Percentiles rank a stretch among this genome's conserved stretches.
Conservation (phyloP, 2,797 vertebrate genomes). For the Sebastiscus tertius region DNA sequence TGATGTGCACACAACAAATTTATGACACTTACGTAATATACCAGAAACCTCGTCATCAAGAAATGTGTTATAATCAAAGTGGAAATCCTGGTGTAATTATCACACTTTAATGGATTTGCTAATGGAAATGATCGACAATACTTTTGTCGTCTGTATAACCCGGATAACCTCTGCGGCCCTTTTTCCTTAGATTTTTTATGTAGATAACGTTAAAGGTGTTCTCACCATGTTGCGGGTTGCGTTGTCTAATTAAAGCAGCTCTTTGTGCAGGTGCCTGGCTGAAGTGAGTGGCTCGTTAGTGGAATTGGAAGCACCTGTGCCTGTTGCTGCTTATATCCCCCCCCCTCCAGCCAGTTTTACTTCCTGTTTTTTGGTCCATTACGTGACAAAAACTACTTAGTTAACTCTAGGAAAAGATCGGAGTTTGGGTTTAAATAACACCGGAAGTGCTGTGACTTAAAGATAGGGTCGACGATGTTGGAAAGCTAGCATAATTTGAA, state of each 20-base stretch:
- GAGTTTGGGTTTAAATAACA: rapidly evolving
- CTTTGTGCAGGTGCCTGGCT: conserved; percentile 17
- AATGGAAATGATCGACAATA: not conserved
- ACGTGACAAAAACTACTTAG: too few relatives aligned
- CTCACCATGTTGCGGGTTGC: not conserved
- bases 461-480: too few relatives aligned
- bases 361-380: too few relatives aligned
- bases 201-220: not conserved
- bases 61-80: not conserved
- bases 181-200: not conserved
- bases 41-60: not conserved
- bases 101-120: not conserved
- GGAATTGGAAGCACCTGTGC: conserved; percentile 26
- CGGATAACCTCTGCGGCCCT: not conserved
- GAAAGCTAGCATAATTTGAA: too few relatives aligned
- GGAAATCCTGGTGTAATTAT: not conserved
- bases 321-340: not conserved
- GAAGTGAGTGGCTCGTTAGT: conserved; percentile 11
- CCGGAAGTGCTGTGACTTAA: too few relatives aligned
- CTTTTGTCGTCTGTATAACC: not conserved
- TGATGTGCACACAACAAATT: not conserved
- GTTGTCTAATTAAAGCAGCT: conserved; percentile 2
- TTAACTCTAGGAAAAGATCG: too few relatives aligned
- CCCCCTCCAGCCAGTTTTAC: too few relatives aligned
- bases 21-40: not conserved